Percentiles rank a stretch among this genome's conserved stretches.
phyloP scores from a whole-genome alignment of 2,888 invertebrate species.

The Drosophila crucigera region DNA sequence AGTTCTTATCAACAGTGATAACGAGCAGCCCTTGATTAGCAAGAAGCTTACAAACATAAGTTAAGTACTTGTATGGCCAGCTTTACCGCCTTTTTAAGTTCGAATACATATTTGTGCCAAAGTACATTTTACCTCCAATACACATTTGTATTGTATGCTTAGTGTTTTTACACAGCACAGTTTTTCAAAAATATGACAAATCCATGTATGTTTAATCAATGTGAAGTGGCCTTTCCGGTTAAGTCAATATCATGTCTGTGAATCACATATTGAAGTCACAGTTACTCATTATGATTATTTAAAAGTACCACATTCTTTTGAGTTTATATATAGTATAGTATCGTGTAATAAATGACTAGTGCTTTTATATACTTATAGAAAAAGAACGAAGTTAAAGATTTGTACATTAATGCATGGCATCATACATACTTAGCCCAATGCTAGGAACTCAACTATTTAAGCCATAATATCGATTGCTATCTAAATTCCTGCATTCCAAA shows the following conservation, averaged over 20 bases:
- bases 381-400: not conserved
- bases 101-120: not conserved
- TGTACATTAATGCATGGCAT: not conserved
- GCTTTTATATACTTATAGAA: not conserved
- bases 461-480: not conserved
- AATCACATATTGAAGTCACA: conserved; percentile 20
- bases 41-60: not conserved
- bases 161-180: not conserved
- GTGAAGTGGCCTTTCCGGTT: not conserved
- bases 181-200: not conserved
- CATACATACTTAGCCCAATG: not conserved
- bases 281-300: conserved; percentile 3
- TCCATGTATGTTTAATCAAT: conserved; percentile 7
- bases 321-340: not conserved
- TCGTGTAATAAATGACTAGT: not conserved
- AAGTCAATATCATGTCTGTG: conserved; percentile 5
- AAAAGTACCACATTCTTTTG: not conserved
- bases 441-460: not conserved
- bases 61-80: not conserved
- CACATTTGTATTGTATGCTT: not conserved
- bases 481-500: not conserved
- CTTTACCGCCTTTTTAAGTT: not conserved
- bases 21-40: conserved; percentile 6
- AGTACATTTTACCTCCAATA: not conserved
- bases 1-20: conserved; percentile 31